Evolutionary conservation across 2,797 vertebrate genomes (phyloP), one percentile per base, ranked within the genome.

Genomic region (Lerista edwardsae): DNA sequence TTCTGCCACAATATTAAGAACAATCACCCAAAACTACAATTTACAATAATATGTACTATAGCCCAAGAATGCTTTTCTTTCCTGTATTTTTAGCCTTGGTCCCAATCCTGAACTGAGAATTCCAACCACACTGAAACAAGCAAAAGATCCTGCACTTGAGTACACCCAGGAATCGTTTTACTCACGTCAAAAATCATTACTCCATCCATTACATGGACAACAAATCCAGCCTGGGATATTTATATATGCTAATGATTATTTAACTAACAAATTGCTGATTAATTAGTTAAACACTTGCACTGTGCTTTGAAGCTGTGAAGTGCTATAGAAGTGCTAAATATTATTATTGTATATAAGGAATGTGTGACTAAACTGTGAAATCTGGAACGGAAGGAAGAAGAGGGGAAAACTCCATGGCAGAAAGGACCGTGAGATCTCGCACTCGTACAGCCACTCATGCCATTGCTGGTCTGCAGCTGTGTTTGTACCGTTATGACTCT

Each of bases 191-290:
- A 90, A 74, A 76, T 81, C n/a, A 76, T 69, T 75, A 67, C 81
- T 82, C 62, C 78, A 71, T 81, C 78, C 78, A 88, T 89, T 90
- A 93, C 29, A 85, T 10, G 23, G 72, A 44, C 65, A 84, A 81
- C 51, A 12, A 91, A 89, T 84, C 73, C 82, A 91, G 80, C 76
- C 57, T 51, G 68, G 71, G 80, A 12, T 65, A 21, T 90, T 90
- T 91, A 57, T 78, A 78, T 69, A 78, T 4, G 0, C 57, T 92
- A 91, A 90, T 84, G 80, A 90, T 86, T 65, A 89, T 61, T 62
- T 79, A 88, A 84, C 76, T 90, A 91, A 87, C 55, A 29, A 93
- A 91, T 86, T 73, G 0, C 90, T 86, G 76, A 90, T 90, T 84
- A 91, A 89, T 89, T 87, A 89, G 77, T 83, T 64, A 79, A 88